phyloP scores from a whole-genome alignment of 2,797 vertebrate genomes.

The Bryconaethiops microstoma region DNA sequence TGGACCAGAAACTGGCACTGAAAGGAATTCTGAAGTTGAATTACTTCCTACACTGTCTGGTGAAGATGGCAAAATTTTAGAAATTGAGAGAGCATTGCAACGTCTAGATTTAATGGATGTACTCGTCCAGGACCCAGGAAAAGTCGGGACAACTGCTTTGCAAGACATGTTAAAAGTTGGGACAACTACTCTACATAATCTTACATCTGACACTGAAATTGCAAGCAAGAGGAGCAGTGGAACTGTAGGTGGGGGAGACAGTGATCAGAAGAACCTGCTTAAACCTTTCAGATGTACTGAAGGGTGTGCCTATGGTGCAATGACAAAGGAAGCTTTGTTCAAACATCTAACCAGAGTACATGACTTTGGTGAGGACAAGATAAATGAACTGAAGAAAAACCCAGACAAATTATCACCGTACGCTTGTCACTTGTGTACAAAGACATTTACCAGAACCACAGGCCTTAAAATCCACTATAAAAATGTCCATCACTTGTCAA shows the following conservation, averaged over 20 bases:
- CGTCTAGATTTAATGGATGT: slow-evolving; percentile 87
- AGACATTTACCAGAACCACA: slow-evolving; percentile 98
- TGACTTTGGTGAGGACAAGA: slow-evolving; percentile 90
- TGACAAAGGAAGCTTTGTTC: slow-evolving; percentile 98
- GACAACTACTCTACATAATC: slow-evolving; percentile 31
- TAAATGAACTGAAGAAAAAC: slow-evolving; percentile 94
- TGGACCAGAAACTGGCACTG: slow-evolving; percentile 14
- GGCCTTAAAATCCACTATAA: slow-evolving; percentile 97
- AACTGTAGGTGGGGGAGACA: slow-evolving; percentile 68
- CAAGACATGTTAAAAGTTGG: slow-evolving; percentile 19
- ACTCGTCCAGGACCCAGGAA: slow-evolving; percentile 38
- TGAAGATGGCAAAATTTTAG: slow-evolving; percentile 86
- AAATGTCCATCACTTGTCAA: slow-evolving; percentile 93
- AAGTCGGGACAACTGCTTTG: slow-evolving; percentile 26
- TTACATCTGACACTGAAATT: neutral
- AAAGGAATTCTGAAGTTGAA: slow-evolving; percentile 44
- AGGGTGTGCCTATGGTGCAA: slow-evolving; percentile 92
- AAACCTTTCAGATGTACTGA: slow-evolving; percentile 95
- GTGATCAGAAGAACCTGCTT: slow-evolving; percentile 81
- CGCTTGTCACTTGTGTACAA: slow-evolving; percentile 92
- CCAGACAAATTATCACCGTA: slow-evolving; percentile 95
- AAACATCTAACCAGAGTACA: slow-evolving; percentile 95
- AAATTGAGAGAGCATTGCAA: slow-evolving; percentile 90
- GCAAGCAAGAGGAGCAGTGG: slow-evolving; percentile 68
- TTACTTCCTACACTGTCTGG: slow-evolving; percentile 66